Evolutionary conservation across 2,113 vertebrate species (phyloP).

Genomic region (Dasyprocta punctata): DNA sequence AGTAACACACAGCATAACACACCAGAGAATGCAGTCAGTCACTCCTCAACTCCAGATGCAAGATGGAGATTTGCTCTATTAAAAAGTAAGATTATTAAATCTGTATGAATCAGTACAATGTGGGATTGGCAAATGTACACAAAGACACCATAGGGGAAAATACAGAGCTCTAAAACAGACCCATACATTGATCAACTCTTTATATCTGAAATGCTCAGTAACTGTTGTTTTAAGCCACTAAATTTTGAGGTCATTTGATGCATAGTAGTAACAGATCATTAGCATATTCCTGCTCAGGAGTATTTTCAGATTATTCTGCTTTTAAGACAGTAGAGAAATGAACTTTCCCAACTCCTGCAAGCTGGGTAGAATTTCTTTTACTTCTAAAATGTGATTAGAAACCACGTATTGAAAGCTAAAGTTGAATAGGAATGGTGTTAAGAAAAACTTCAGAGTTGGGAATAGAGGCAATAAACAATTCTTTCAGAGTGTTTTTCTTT

Average conservation of each 20-base stretch:
- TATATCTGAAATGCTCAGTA: background rate
- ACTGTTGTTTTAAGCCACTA: background rate
- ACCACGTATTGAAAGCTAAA: background rate
- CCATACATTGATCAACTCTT: background rate
- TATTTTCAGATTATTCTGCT: background rate
- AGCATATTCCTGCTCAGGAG: background rate
- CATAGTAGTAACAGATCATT: background rate
- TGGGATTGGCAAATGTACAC: background rate
- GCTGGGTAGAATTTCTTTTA: background rate
- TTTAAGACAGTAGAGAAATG: background rate
- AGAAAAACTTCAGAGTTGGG: background rate
- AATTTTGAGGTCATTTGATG: background rate
- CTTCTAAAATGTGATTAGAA: background rate
- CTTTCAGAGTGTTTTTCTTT: background rate
- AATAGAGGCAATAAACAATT: background rate
- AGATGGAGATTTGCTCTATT: background rate
- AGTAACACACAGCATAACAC: background rate
- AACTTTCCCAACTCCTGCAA: background rate
- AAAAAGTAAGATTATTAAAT: background rate
- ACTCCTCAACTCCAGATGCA: background rate
- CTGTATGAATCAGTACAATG: background rate
- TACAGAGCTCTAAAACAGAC: background rate
- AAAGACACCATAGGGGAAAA: background rate
- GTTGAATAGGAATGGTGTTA: background rate
- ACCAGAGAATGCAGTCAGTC: background rate